These are phyloP conservation scores for Chromis chromis DNA, from an alignment of 2,797 vertebrate species.

Conservation along the genomic window DNA sequence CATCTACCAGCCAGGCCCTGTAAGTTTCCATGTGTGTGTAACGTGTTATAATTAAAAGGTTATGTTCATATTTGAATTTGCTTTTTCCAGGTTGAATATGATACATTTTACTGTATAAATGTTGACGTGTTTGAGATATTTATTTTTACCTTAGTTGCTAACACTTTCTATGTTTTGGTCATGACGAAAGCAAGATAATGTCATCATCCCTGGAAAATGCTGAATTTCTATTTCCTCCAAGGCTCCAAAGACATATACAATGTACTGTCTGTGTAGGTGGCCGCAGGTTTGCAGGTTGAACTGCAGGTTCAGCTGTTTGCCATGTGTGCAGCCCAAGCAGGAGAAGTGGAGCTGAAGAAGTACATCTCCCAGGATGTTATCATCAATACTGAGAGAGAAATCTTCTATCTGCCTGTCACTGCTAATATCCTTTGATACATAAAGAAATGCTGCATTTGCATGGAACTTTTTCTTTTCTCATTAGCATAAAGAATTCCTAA, in stretches of 20 bases:
- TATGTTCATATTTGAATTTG: not conserved
- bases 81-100: not conserved
- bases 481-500: not conserved
- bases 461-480: not conserved
- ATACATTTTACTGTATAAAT: not conserved
- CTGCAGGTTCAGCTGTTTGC: slow-evolving; percentile 88
- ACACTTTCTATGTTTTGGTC: not conserved
- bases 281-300: slow-evolving; percentile 88
- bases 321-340: slow-evolving; percentile 63
- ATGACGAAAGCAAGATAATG: not conserved
- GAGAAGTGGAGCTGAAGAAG: slow-evolving; percentile 44
- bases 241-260: not conserved
- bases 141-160: not conserved
- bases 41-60: not conserved
- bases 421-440: slow-evolving; percentile 90
- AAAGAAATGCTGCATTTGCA: not conserved
- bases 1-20: slow-evolving; percentile 88
- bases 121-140: not conserved
- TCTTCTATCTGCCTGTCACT: slow-evolving; percentile 88
- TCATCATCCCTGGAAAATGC: not conserved
- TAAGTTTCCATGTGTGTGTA: slow-evolving; percentile 76
- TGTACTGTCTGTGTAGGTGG: slow-evolving; percentile 82
- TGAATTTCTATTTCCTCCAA: not conserved
- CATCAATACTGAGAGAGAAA: slow-evolving; percentile 88
- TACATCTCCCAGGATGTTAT: slow-evolving; percentile 83